phyloP scores from a whole-genome alignment of 2,888 invertebrate species.

The Drosophila prostipennis region DNA sequence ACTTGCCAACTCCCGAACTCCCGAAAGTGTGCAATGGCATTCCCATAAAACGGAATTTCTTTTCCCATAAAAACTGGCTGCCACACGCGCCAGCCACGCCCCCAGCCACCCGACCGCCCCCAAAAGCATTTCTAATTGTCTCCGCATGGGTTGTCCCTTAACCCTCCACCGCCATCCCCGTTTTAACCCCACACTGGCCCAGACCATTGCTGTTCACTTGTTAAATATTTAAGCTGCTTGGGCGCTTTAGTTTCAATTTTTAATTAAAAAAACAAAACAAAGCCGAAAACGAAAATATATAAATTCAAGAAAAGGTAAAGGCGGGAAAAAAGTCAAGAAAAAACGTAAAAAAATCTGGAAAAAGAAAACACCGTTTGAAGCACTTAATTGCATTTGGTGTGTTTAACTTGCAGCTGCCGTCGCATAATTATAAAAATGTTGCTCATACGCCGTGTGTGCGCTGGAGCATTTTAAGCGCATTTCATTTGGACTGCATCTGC shows the following conservation, averaged over 20 bases:
- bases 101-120: background rate
- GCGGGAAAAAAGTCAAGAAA: too few relatives aligned
- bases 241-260: slow-evolving; percentile 52
- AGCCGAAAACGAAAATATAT: slow-evolving; percentile 15
- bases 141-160: slow-evolving; percentile 13
- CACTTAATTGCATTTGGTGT: slow-evolving; percentile 56
- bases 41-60: slow-evolving; percentile 20
- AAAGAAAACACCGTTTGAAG: slow-evolving; percentile 41
- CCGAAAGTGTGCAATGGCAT: slow-evolving; percentile 19
- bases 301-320: background rate
- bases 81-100: slow-evolving; percentile 7
- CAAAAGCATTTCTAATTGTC: slow-evolving; percentile 33
- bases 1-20: slow-evolving; percentile 3
- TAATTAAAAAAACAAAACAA: slow-evolving; percentile 49
- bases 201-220: slow-evolving; percentile 4
- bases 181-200: background rate
- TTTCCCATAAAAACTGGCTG: slow-evolving; percentile 8
- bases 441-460: slow-evolving; percentile 55
- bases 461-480: slow-evolving; percentile 40
- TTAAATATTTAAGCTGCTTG: slow-evolving; percentile 50
- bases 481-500: slow-evolving; percentile 37
- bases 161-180: background rate
- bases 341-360: background rate
- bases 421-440: slow-evolving; percentile 62
- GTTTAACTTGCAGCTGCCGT: slow-evolving; percentile 51